Conservation (phyloP, 1,140 invertebrate species). For the Homalodisca vitripennis region DNA sequence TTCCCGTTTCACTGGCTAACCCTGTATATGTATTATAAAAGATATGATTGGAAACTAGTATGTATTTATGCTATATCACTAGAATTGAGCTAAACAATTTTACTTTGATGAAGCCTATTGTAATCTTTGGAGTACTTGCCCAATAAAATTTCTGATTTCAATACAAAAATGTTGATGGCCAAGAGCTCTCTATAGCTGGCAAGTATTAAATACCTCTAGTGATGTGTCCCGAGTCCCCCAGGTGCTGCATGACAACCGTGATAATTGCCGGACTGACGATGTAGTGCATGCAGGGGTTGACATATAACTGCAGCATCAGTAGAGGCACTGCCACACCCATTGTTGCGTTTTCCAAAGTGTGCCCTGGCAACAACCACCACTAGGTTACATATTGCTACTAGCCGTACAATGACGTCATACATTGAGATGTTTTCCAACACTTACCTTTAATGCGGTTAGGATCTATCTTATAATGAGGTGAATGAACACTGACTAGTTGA, state of each 20-base stretch:
- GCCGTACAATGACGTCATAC: too few species aligned
- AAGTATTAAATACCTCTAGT: constrained; percentile 43
- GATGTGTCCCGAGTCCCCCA: constrained; percentile 39
- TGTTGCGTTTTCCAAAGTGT: constrained; percentile 59
- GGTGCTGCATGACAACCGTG: constrained; percentile 47
- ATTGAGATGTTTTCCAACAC: neutral
- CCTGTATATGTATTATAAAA: neutral
- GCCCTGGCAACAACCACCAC: constrained; percentile 54
- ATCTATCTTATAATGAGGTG: constrained; percentile 46
- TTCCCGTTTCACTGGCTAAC: too few species aligned
- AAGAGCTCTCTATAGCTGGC: neutral
- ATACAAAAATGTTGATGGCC: neutral
- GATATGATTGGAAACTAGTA: neutral
- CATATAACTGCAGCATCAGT: constrained; percentile 67
- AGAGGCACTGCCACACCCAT: constrained; percentile 66
- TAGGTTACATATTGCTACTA: neutral
- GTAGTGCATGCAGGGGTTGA: constrained; percentile 69
- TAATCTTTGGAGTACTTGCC: neutral
- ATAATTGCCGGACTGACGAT: constrained; percentile 60
- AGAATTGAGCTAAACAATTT: neutral
- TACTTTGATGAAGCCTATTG: neutral
- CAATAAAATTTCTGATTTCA: neutral
- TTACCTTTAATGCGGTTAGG: constrained; percentile 47
- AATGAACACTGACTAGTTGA: constrained; percentile 42
- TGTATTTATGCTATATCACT: neutral